phyloP scores from a whole-genome alignment of 2,797 vertebrate genomes.

The Furcifer pardalis region DNA sequence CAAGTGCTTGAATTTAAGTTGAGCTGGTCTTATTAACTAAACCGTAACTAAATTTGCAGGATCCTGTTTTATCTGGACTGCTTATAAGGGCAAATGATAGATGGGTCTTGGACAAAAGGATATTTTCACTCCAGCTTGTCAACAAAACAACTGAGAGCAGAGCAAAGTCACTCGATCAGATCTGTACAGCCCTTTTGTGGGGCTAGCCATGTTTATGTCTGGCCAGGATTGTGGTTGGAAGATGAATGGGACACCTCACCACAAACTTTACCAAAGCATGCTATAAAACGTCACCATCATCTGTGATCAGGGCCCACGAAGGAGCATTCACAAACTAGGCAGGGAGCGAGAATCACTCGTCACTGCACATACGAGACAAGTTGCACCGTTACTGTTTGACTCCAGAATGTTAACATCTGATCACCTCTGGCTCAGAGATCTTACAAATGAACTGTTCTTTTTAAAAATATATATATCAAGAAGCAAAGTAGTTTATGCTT shows the following conservation, averaged over 20 bases:
- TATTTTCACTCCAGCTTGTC: not conserved
- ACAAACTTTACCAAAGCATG: not conserved
- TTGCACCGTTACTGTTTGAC: not conserved
- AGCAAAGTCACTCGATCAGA: not conserved
- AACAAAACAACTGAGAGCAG: not conserved
- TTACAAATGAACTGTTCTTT: not conserved
- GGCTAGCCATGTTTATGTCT: not conserved
- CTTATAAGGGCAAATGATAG: not conserved
- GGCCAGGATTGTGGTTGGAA: not conserved
- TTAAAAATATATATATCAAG: not conserved
- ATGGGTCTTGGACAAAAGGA: not conserved
- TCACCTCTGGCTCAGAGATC: not conserved
- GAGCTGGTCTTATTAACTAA: not conserved
- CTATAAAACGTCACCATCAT: not conserved
- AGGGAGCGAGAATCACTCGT: not conserved
- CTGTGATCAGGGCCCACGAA: not conserved
- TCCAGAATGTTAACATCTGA: not conserved
- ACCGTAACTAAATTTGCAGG: not conserved
- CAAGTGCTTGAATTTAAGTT: slow-evolving; percentile 9
- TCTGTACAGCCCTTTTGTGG: not conserved
- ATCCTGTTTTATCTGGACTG: not conserved
- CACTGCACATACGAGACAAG: not conserved
- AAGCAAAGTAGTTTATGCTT: not conserved
- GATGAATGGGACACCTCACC: not conserved
- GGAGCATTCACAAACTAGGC: not conserved